A percentile compares a stretch with the other conserved stretches of the same genome.
phyloP scores from a whole-genome alignment of 2,113 vertebrate species.

The Oncorhynchus mykiss region DNA sequence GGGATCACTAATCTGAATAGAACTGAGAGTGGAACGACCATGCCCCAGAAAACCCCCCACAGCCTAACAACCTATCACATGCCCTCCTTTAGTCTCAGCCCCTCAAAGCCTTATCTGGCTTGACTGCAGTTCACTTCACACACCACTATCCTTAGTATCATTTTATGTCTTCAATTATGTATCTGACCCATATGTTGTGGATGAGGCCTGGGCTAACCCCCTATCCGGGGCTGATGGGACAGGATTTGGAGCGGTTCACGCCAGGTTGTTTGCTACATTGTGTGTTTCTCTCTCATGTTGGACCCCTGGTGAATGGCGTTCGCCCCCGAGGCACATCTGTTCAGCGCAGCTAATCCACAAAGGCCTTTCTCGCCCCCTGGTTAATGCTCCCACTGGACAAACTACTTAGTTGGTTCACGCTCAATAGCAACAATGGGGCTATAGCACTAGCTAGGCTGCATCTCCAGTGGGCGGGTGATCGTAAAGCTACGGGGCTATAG shows the following conservation, averaged over 20 bases:
- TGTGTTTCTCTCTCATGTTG: conserved; percentile 27
- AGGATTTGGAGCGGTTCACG: conserved; percentile 3
- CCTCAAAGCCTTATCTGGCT: too few relatives aligned
- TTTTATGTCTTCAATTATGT: too few relatives aligned
- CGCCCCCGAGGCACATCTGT: conserved; percentile 50
- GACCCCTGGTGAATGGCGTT: conserved; percentile 43
- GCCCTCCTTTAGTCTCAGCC: too few relatives aligned
- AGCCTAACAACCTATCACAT: too few relatives aligned
- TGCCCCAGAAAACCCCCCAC: too few relatives aligned
- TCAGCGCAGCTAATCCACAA: conserved; percentile 50
- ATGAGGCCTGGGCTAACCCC: too few relatives aligned
- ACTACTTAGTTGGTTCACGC: conserved; percentile 32
- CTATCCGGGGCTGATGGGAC: too few relatives aligned
- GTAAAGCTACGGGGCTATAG: conserved; percentile 4
- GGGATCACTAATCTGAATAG: background rate
- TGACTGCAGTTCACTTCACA: too few relatives aligned
- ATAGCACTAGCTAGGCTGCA: background rate
- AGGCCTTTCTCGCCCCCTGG: conserved; percentile 26
- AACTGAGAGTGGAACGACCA: too few relatives aligned
- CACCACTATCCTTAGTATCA: too few relatives aligned
- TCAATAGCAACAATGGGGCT: conserved; percentile 19
- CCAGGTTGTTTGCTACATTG: background rate
- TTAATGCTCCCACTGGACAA: conserved; percentile 24
- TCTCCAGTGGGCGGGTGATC: conserved; percentile 12
- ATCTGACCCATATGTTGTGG: conserved; percentile 1